Percentiles rank a stretch among this genome's conserved stretches.
phyloP scores from a whole-genome alignment of 23 tunicate species.

The Halocynthia aurantium region DNA sequence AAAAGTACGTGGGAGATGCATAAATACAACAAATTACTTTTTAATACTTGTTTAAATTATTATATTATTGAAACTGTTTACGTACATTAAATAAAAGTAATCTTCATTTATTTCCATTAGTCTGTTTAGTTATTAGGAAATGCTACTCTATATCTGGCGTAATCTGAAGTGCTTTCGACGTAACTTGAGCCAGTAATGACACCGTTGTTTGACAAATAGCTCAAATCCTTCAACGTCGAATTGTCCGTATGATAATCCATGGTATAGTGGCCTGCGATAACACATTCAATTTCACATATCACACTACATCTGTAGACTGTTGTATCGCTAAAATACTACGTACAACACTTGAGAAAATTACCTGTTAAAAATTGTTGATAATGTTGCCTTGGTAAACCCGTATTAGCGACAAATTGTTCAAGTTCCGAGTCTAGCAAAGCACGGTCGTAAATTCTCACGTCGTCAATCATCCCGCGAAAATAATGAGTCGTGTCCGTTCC shows the following conservation, averaged over 20 bases:
- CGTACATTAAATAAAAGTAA: too few relatives aligned
- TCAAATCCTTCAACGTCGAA: not conserved
- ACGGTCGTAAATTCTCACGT: conserved; percentile 22
- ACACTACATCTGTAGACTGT: too few relatives aligned
- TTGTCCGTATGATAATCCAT: conserved; percentile 17
- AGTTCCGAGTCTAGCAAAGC: conserved; percentile 7
- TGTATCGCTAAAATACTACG: too few relatives aligned
- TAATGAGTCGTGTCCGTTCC: conserved; percentile 1
- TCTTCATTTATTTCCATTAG: too few relatives aligned
- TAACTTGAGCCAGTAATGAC: conserved; percentile 1
- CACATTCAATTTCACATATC: too few relatives aligned
- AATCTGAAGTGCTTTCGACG: conserved; percentile 17
- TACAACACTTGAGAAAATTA: not conserved
- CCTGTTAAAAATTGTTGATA: conserved; percentile 23
- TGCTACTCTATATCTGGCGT: conserved; percentile 16
- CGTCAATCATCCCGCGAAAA: conserved; percentile 15
- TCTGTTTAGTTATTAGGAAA: not conserved
- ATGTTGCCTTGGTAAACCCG: conserved; percentile 22
- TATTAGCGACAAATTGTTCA: not conserved
- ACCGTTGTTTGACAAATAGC: conserved; percentile 17
- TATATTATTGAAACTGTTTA: too few relatives aligned
- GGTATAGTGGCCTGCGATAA: conserved; percentile 7
- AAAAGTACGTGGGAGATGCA: too few relatives aligned
- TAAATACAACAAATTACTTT: too few relatives aligned
- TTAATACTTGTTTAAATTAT: too few relatives aligned